Base-by-base conservation (phyloP, 2,888 invertebrate genomes). In the Chrysolina americana region DNA sequence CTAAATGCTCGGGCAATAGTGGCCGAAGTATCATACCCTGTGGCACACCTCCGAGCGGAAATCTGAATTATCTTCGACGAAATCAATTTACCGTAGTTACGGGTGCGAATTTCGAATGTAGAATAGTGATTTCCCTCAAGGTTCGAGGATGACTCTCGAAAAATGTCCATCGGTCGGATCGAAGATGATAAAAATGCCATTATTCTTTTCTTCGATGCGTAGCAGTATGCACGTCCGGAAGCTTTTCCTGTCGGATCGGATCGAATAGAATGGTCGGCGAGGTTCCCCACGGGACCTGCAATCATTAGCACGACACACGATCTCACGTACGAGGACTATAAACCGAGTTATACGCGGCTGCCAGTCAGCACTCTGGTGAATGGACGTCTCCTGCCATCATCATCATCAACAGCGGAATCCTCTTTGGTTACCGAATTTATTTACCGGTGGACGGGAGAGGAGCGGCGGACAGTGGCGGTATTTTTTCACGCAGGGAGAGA, bases 271-370 rank as follows among this genome's bases (percentile, higher is more conserved):
- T 77, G 76, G 75, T 71, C 71, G 78, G 75, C 77, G 75, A 77
- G 53, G 53, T 19, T 21, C 83, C 87, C 83, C 86, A 63, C 50
- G 85, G 83, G 87, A 86, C 80, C 78, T 79, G 76, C 79, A 76
- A 85, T 87, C 86, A 87, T 87, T 87, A 87, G 87, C 83, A 83
- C 77, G 77, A 86, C 86, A 85, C 84, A 84, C 83, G 85, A 85
- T 85, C 82, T 83, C 87, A 87, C 87, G 87, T 87, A 85, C 81
- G 79, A 79, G 83, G 56, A 80, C 82, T 81, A 85, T 86, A 86
- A 86, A 82, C 85, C 82, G 83, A 83, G 81, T 83, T 83, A 86
- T 85, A 85, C 86, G 86, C 85, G 85, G 86, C 84, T 82, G 84
- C 86, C 85, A 86, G 87, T 87, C 87, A 87, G 87, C 87, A 87